These are phyloP conservation scores for Podarcis muralis DNA, from an alignment of 2,113 vertebrate species.

Conservation along the genomic window DNA sequence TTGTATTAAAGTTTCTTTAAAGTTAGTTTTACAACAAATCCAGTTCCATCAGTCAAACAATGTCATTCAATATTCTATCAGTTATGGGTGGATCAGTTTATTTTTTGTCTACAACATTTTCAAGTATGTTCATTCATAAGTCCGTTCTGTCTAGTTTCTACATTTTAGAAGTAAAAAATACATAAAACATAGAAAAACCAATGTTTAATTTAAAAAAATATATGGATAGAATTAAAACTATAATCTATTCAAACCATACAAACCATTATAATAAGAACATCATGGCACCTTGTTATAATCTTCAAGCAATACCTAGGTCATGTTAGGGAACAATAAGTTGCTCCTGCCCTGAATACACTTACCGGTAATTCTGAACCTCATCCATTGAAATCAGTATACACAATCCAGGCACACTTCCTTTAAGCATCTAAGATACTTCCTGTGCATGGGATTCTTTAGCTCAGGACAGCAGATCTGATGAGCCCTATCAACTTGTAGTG, in stretches of 20 bases:
- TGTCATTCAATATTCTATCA: not conserved
- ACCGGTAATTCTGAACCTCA: no score
- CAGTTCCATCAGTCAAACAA: not conserved
- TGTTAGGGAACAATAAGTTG: no score
- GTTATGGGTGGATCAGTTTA: not conserved
- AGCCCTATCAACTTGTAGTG: not conserved
- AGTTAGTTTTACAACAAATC: conserved; percentile 23
- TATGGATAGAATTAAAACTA: no score
- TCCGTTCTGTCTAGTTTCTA: not conserved
- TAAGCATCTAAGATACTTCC: not conserved
- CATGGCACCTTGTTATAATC: no score
- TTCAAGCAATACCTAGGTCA: no score
- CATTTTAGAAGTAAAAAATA: not conserved
- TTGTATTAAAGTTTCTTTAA: conserved; percentile 38
- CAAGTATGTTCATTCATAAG: not conserved
- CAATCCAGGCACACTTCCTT: not conserved
- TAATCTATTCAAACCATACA: no score
- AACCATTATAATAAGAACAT: no score
- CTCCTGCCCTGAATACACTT: no score
- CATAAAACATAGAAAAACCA: no score
- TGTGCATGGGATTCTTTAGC: not conserved
- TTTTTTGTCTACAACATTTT: not conserved
- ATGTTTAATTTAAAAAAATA: no score
- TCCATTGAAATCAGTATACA: no score
- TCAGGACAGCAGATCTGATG: not conserved